Percentiles rank a stretch among this genome's conserved stretches.
phyloP scores from a whole-genome alignment of 2,888 invertebrate genomes.

The Vanessa cardui region DNA sequence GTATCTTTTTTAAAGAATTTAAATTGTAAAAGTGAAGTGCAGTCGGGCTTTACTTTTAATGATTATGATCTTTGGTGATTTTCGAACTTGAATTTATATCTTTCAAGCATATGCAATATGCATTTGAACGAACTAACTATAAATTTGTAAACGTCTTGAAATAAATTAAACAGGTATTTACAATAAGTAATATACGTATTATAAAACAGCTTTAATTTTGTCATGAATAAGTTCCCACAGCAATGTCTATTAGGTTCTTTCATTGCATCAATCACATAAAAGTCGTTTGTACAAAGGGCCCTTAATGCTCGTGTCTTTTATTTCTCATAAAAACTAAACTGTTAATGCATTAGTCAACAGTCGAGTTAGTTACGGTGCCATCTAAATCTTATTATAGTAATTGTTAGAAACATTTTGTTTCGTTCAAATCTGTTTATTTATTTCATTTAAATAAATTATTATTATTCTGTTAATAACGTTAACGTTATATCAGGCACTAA shows the following conservation, averaged over 20 bases:
- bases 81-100: too few relatives aligned
- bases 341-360: conserved; percentile 23
- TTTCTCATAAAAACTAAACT: conserved; percentile 36
- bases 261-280: conserved; percentile 39
- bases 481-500: neutral
- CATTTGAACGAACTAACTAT: too few relatives aligned
- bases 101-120: too few relatives aligned
- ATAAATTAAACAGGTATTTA: neutral
- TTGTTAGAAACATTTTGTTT: neutral
- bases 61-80: too few relatives aligned
- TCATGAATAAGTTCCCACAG: conserved; percentile 27
- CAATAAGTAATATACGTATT: neutral
- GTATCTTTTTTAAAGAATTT: too few relatives aligned
- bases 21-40: too few relatives aligned
- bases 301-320: conserved; percentile 35
- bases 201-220: conserved; percentile 6
- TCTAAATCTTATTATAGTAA: conserved; percentile 1
- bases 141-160: too few relatives aligned
- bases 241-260: conserved; percentile 28
- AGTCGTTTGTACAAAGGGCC: conserved; percentile 37
- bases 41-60: too few relatives aligned
- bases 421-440: too few relatives aligned
- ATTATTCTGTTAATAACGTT: neutral
- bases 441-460: neutral
- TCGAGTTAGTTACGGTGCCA: conserved; percentile 23